Evolutionary conservation across 2,888 invertebrate species (phyloP), one percentile per base, ranked within the genome.

Genomic region (Oligia strigilis): DNA sequence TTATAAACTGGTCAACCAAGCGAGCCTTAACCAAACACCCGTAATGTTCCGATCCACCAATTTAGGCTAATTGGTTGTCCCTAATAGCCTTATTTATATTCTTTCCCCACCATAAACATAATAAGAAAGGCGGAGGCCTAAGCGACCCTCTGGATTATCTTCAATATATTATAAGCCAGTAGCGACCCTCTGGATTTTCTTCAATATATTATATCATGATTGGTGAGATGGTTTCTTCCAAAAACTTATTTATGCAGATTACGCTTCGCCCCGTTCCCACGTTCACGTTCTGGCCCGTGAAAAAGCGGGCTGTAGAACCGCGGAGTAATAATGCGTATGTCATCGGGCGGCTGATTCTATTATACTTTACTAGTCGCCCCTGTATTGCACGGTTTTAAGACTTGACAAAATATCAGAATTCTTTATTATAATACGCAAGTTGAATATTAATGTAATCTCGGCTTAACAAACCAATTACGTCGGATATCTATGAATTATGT

Each of bases 221-320:
- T 29, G 29, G 29, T 29, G 1, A 52, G 55, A 72, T 60, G 14
- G 75, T 77, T 52, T 76, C 6, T 62, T 19, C 29, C 17, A 23
- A 52, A 72, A 78, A 64, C 43, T 64, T 87, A 71, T 72, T 81
- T 66, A 86, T 82, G 81, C 79, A 84, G 66, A 71, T 49, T 73
- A 81, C 69, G 66, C 55, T 36, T 49, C 1, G 46, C 46, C 46
- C 1, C 46, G 46, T 55, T 55, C 23, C 6, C 55, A 55, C 3
- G 8, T 19, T 23, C 23, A 29, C 29, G 29, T 29, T 29, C 29
- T 29, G 29, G 29, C 29, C 29, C 29, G 29, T 29, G 29, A 29
- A 29, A 29, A 29, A 29, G 29, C 29, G 29, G 29, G 1, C 29
- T 29, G 29, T 29, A 29, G 29, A 29, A 29, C 29, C 29, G 29